These are phyloP conservation scores for Coreoperca whiteheadi DNA, from an alignment of 2,113 vertebrate species.

Conservation along the genomic window DNA sequence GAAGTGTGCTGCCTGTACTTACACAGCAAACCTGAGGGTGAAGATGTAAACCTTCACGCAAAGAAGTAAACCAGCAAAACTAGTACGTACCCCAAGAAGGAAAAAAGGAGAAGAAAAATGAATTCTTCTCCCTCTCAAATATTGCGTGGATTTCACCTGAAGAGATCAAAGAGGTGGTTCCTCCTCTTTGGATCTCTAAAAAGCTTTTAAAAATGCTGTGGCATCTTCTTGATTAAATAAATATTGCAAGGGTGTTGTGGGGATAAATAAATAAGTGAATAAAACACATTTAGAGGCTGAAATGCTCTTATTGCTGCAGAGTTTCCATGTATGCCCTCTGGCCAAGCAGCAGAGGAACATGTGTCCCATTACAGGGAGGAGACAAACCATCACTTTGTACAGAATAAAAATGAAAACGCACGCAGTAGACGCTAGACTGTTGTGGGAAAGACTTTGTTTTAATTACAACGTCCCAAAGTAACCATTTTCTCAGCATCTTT, in stretches of 20 bases:
- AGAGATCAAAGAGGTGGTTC: constrained; percentile 65
- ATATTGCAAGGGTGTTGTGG: constrained; percentile 79
- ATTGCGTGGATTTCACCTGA: constrained; percentile 70
- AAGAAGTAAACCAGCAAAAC: constrained; percentile 23
- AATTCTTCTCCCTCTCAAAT: constrained; percentile 11
- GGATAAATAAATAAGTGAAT: constrained; percentile 74
- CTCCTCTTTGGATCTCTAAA: constrained; percentile 58
- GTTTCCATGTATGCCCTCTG: constrained; percentile 72
- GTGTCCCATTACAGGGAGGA: constrained; percentile 58
- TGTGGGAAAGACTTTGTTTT: constrained; percentile 1
- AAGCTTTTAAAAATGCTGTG: constrained; percentile 75
- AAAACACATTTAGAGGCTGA: constrained; percentile 70
- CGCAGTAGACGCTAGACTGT: neutral
- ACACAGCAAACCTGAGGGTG: constrained; percentile 48
- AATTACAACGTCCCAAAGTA: neutral
- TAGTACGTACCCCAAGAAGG: neutral
- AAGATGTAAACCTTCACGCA: constrained; percentile 6
- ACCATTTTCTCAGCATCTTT: neutral
- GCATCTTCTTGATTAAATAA: constrained; percentile 67
- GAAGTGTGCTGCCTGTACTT: constrained; percentile 54
- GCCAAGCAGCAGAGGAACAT: constrained; percentile 67
- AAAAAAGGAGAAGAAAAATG: neutral
- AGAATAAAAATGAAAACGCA: constrained; percentile 24
- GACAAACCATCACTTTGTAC: constrained; percentile 25
- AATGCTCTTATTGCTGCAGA: constrained; percentile 78